Base-by-base conservation (phyloP, 2,113 vertebrate species). In the Orthochromis malagaraziensis region DNA sequence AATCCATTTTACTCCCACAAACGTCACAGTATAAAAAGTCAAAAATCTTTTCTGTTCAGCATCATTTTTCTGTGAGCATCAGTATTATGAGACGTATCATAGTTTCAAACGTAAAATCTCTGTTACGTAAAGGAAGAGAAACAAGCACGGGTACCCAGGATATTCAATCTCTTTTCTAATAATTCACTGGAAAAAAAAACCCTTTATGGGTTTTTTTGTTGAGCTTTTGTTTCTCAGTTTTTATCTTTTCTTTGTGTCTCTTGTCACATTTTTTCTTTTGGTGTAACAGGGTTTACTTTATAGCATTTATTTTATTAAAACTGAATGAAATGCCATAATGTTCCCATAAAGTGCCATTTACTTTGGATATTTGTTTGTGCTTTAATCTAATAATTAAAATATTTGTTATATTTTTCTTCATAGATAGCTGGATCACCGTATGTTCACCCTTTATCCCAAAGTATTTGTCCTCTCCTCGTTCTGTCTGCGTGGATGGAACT, bases 381-480 rank as follows among this genome's bases (percentile, higher is more conserved):
- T 51, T 49, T n/a, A 19, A 49, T 70, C 31, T 19, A 17, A 55
- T 17, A 42, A 33, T 57, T 45, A 8, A 45, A n/a, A 29, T 8
- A 26, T 73, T 35, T 45, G 6, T 57, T 29, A 16, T 31, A 21
- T 75, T 38, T 40, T 77, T 58, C 26, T 75, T 58, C 16, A 29
- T 94, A 99, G 99, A 99, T 80, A 57, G 94, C 19, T 99, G 99
- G 99, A 97, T 95, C 47, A 94, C 96, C 49, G 96, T 99, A 57
- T 97, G 98, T 0, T 99, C 98, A 0, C 98, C 99, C 17, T 99
- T 99, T 94, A 97, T 99, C 92, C 98, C 98, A 16, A 99, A 98
- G 93, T 99, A 99, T 94, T 95, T 99, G 49, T 99, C 99, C 0
- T 97, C 98, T 16, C 99, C 98, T 0, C 95, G 97, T 14, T 98